A percentile compares a stretch with the other conserved stretches of the same genome.
These are phyloP conservation scores for Sciurus vulgaris DNA, from an alignment of 2,797 vertebrate species.

Conservation along the genomic window DNA sequence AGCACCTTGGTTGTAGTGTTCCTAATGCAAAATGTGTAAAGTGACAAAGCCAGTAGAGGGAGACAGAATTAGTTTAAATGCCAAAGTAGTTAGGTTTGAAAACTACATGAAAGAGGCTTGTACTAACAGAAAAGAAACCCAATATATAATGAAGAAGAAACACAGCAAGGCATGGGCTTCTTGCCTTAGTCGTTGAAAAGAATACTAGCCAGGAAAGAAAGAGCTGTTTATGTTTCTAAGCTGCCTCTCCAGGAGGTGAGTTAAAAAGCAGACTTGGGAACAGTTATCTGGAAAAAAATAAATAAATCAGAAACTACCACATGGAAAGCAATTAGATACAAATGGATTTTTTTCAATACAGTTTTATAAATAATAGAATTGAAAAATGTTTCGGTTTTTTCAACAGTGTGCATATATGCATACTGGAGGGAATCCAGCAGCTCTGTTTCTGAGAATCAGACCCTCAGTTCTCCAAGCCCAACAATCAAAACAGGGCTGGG, in stretches of 20 bases:
- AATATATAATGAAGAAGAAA: background rate
- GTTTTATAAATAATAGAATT: slow-evolving; percentile 64
- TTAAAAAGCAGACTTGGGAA: slow-evolving; percentile 65
- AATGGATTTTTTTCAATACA: slow-evolving; percentile 16
- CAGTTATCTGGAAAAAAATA: slow-evolving; percentile 12
- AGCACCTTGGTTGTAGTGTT: background rate
- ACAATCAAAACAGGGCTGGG: background rate
- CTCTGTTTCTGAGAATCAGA: slow-evolving; percentile 16
- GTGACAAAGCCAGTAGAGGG: slow-evolving; percentile 44
- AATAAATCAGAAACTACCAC: slow-evolving; percentile 45
- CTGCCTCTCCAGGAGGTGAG: slow-evolving; percentile 15
- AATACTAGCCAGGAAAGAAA: slow-evolving; percentile 30
- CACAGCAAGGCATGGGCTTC: slow-evolving; percentile 3
- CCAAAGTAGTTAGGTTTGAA: background rate
- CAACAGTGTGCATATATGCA: background rate
- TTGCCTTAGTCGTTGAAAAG: slow-evolving; percentile 25
- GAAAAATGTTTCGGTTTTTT: slow-evolving; percentile 15
- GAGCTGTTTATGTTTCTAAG: slow-evolving; percentile 35
- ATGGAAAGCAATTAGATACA: slow-evolving; percentile 66
- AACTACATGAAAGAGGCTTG: background rate
- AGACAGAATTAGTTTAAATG: slow-evolving; percentile 33
- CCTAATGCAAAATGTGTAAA: background rate
- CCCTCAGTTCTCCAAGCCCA: background rate
- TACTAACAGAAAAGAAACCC: slow-evolving; percentile 47
- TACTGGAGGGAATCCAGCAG: slow-evolving; percentile 21